Percentiles rank a stretch among this genome's conserved stretches.
phyloP scores from a whole-genome alignment of 2,113 vertebrate species.

The Hemichromis elongatus region DNA sequence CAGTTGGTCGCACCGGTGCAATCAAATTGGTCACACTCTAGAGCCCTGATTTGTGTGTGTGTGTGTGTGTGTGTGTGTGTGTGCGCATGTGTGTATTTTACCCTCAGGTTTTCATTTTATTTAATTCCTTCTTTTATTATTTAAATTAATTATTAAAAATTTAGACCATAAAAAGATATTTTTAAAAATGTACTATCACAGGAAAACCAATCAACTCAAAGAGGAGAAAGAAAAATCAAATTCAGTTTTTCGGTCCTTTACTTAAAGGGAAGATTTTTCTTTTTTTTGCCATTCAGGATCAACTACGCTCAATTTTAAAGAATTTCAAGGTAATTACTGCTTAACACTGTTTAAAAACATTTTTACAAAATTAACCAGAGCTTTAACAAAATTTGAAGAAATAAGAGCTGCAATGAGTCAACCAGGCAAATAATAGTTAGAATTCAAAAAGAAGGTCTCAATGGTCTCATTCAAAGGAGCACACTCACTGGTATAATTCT shows the following conservation, averaged over 20 bases:
- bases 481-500: not conserved
- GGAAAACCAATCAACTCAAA: not conserved
- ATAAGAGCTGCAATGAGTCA: not conserved
- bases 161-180: not conserved
- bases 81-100: too few species aligned
- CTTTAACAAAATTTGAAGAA: not conserved
- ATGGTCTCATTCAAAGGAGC: too few species aligned
- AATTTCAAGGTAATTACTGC: not conserved
- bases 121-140: not conserved
- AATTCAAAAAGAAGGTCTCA: not conserved
- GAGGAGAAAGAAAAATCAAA: not conserved
- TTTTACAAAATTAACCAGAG: not conserved
- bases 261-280: not conserved
- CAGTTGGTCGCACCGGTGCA: too few species aligned
- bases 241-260: not conserved
- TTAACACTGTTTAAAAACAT: not conserved
- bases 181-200: not conserved
- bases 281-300: not conserved
- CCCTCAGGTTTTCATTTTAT: not conserved
- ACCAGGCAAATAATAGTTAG: rapidly evolving
- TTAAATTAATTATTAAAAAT: not conserved
- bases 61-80: too few species aligned
- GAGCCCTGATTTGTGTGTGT: too few species aligned
- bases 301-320: not conserved
- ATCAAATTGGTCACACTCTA: too few species aligned